phyloP scores from a whole-genome alignment of 1,140 invertebrate species.

The Lethrus apterus region DNA sequence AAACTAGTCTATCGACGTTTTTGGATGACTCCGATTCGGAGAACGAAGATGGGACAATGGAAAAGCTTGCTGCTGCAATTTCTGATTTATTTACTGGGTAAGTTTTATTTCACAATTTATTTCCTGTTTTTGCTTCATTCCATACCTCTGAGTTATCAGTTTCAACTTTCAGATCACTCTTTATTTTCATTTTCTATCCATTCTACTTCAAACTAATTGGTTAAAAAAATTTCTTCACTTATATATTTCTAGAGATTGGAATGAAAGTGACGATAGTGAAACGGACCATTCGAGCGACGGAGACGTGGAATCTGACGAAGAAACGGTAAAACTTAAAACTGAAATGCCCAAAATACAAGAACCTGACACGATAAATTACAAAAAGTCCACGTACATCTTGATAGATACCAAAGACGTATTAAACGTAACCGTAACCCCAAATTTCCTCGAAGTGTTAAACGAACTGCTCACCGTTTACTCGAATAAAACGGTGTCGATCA shows the following conservation, averaged over 20 bases:
- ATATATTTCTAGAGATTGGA: slow-evolving; percentile 53
- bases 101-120: too few relatives aligned
- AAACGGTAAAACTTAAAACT: slow-evolving; percentile 28
- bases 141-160: too few relatives aligned
- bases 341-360: slow-evolving; percentile 33
- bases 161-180: too few relatives aligned
- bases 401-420: slow-evolving; percentile 60
- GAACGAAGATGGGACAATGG: slow-evolving; percentile 61
- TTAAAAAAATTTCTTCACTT: too few relatives aligned
- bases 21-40: slow-evolving; percentile 74
- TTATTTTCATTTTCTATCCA: too few relatives aligned
- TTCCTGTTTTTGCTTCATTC: too few relatives aligned
- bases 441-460: slow-evolving; percentile 51
- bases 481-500: slow-evolving; percentile 40
- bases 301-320: slow-evolving; percentile 46
- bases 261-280: slow-evolving; percentile 64
- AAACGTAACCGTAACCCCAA: slow-evolving; percentile 62
- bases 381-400: slow-evolving; percentile 58
- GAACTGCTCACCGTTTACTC: slow-evolving; percentile 51
- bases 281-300: slow-evolving; percentile 61
- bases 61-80: slow-evolving; percentile 63
- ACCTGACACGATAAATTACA: slow-evolving; percentile 35
- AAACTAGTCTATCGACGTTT: slow-evolving; percentile 47
- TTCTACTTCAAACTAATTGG: too few relatives aligned
- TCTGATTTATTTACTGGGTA: slow-evolving; percentile 65